A percentile compares a stretch with the other conserved stretches of the same genome.
Evolutionary conservation across 2,797 vertebrate genomes (phyloP).

Genomic region (Poecilia velifera): DNA sequence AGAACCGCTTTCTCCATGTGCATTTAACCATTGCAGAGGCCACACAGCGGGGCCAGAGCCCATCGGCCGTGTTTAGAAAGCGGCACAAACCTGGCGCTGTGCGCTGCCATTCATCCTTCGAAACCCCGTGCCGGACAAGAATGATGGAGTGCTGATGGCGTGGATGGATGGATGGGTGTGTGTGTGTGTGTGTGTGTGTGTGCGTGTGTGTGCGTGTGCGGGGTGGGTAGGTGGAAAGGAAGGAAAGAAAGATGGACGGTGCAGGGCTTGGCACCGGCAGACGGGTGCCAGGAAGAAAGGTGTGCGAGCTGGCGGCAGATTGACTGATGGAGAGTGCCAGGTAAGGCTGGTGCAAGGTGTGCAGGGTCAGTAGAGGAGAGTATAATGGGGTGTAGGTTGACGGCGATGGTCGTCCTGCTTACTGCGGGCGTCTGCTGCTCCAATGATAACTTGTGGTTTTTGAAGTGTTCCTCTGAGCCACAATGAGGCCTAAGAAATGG

Average conservation of each 20-base stretch:
- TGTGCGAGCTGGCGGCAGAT: conserved; percentile 63
- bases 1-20: conserved; percentile 6
- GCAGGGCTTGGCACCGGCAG: conserved; percentile 46
- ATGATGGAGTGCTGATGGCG: conserved; percentile 70
- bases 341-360: conserved; percentile 57
- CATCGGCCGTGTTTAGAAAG: conserved; percentile 59
- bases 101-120: conserved; percentile 54
- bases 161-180: conserved; percentile 53
- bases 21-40: conserved; percentile 28
- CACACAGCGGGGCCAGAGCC: conserved; percentile 48
- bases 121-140: conserved; percentile 52
- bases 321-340: conserved; percentile 56
- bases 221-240: conserved; percentile 40
- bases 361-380: conserved; percentile 54
- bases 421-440: conserved; percentile 79
- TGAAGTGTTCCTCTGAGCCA: conserved; percentile 85
- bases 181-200: too few species aligned
- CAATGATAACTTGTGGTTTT: conserved; percentile 94
- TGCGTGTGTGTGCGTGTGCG: too few species aligned
- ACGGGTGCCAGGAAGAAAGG: conserved; percentile 47
- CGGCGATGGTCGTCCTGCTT: conserved; percentile 54
- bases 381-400: conserved; percentile 78
- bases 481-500: conserved; percentile 92
- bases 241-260: conserved; percentile 61
- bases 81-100: conserved; percentile 60